Evolutionary conservation across 2,113 vertebrate genomes (phyloP).

Genomic region (Etia nguti): DNA sequence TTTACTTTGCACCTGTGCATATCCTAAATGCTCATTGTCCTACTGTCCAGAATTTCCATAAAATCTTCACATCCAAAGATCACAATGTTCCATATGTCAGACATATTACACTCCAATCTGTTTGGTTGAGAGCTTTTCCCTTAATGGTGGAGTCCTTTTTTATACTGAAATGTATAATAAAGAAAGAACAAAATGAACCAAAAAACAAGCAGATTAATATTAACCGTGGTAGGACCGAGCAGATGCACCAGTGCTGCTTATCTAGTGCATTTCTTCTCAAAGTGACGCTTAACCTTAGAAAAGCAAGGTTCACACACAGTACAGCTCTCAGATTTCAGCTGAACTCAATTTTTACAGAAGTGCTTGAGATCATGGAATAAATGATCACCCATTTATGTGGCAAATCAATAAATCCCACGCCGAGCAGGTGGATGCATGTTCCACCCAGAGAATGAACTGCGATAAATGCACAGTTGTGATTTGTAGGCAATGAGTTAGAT

Average conservation of each 20-base stretch:
- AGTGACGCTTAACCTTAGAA: neutral
- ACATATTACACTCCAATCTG: neutral
- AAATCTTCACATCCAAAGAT: neutral
- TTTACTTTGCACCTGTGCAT: neutral
- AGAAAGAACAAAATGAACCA: neutral
- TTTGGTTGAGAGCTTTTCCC: neutral
- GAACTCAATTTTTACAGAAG: neutral
- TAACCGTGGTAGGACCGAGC: neutral
- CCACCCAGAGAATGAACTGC: neutral
- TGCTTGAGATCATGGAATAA: neutral
- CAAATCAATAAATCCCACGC: neutral
- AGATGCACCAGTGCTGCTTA: neutral
- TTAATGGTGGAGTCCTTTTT: neutral
- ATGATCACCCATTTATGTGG: neutral
- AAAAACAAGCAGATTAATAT: neutral
- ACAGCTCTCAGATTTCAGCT: neutral
- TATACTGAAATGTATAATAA: neutral
- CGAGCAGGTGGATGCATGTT: neutral
- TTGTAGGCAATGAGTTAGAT: neutral
- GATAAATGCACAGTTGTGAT: neutral
- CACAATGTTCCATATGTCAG: neutral
- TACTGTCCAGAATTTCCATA: neutral
- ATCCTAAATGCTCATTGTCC: neutral
- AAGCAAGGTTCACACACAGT: neutral
- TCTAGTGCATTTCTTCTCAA: neutral